A percentile compares a stretch with the other conserved stretches of the same genome.
phyloP scores from a whole-genome alignment of 1,140 invertebrate species.

The Paraescarpia echinospica region DNA sequence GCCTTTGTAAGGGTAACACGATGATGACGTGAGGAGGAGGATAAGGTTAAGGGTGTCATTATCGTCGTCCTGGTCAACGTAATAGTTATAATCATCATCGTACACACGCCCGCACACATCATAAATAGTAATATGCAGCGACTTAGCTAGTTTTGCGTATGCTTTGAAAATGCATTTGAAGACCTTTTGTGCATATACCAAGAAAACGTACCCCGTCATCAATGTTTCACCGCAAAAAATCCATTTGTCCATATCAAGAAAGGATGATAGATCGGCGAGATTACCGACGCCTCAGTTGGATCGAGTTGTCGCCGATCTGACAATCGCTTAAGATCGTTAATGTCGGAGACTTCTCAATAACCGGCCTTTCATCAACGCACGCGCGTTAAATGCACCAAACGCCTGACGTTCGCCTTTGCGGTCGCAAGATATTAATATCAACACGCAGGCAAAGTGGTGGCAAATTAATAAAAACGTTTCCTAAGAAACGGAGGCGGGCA shows the following conservation, averaged over 20 bases:
- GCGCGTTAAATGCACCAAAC: neutral
- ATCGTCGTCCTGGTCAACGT: no score
- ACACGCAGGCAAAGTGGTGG: neutral
- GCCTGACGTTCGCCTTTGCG: neutral
- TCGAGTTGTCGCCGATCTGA: neutral
- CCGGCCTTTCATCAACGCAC: neutral
- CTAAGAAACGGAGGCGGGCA: neutral
- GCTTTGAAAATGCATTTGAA: no score
- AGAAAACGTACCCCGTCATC: neutral
- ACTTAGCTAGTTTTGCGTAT: no score
- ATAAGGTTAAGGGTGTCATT: no score
- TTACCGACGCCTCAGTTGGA: neutral
- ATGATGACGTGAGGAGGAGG: no score
- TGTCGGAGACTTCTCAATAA: neutral
- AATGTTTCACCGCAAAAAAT: neutral
- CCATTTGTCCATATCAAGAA: neutral
- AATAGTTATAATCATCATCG: no score
- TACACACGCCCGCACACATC: no score
- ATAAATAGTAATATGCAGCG: no score
- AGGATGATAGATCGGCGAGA: neutral
- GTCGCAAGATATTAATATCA: neutral
- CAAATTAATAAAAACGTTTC: neutral
- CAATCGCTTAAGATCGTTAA: neutral
- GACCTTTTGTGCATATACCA: neutral
- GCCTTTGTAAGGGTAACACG: no score